phyloP scores from a whole-genome alignment of 2,888 invertebrate genomes.

The Glomeris marginata region DNA sequence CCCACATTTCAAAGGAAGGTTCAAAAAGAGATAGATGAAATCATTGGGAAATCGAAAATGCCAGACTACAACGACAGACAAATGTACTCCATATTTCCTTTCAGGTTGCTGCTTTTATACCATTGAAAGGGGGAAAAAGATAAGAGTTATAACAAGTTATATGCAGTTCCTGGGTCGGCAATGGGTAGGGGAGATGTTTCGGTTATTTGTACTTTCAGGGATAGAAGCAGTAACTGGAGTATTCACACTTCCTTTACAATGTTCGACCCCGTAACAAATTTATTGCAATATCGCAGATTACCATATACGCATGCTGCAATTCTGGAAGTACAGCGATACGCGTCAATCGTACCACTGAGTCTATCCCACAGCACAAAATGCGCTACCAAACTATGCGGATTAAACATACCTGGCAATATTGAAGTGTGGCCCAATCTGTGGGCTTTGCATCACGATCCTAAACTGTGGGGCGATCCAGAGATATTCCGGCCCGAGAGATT shows the following conservation, averaged over 20 bases:
- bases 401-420: slow-evolving; percentile 20
- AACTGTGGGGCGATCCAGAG: background rate
- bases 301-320: slow-evolving; percentile 20
- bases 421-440: slow-evolving; percentile 20
- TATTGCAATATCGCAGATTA: background rate
- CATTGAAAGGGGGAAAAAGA: no score
- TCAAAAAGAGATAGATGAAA: slow-evolving; percentile 2
- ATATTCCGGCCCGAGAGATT: slow-evolving; percentile 4
- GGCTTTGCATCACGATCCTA: slow-evolving; percentile 14
- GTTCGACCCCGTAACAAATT: no score
- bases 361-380: slow-evolving; percentile 19
- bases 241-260: no score
- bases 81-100: no score
- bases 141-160: no score
- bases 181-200: no score
- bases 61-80: no score
- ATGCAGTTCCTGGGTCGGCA: no score
- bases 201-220: no score
- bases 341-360: slow-evolving; percentile 17
- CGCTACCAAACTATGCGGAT: slow-evolving; percentile 20
- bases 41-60: background rate
- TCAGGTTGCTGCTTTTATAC: no score
- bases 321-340: slow-evolving; percentile 20
- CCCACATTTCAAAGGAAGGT: slow-evolving; percentile 1
- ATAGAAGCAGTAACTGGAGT: no score